Evolutionary conservation across 2,888 invertebrate species (phyloP).

Genomic region (Drosophila prolongata): DNA sequence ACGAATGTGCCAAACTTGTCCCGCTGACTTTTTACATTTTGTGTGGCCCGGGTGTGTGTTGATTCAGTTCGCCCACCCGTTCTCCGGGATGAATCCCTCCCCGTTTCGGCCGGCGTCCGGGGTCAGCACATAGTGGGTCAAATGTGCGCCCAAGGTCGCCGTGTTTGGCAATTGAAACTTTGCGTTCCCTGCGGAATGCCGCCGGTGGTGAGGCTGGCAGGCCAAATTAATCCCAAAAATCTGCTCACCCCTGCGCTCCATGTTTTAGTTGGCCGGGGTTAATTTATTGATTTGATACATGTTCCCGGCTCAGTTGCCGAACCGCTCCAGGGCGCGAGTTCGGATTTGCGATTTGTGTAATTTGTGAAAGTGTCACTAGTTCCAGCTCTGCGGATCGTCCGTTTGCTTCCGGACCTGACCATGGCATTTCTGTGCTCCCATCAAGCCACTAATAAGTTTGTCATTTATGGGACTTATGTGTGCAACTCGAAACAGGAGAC

Average conservation of each 20-base stretch:
- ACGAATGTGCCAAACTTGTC: conserved; percentile 69
- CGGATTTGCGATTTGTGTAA: conserved; percentile 1
- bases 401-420: too few species aligned
- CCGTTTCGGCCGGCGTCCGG: neutral
- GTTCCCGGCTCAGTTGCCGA: neutral
- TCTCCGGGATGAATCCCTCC: neutral
- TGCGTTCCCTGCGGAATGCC: conserved; percentile 46
- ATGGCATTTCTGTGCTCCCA: neutral
- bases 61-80: neutral
- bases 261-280: neutral
- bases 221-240: conserved; percentile 28
- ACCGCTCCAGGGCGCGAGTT: neutral
- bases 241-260: neutral
- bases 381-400: neutral
- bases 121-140: conserved; percentile 28
- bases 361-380: conserved; percentile 8
- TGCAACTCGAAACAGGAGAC: conserved; percentile 9
- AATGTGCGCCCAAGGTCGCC: conserved; percentile 55
- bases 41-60: conserved; percentile 1
- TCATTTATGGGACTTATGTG: conserved; percentile 22
- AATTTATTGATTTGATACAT: conserved; percentile 12
- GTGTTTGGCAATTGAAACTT: conserved; percentile 53
- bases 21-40: conserved; percentile 10
- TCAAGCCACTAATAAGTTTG: conserved; percentile 62
- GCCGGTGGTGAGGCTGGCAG: neutral